Evolutionary conservation across 2,113 vertebrate genomes (phyloP).

Genomic region (Ameiurus melas): DNA sequence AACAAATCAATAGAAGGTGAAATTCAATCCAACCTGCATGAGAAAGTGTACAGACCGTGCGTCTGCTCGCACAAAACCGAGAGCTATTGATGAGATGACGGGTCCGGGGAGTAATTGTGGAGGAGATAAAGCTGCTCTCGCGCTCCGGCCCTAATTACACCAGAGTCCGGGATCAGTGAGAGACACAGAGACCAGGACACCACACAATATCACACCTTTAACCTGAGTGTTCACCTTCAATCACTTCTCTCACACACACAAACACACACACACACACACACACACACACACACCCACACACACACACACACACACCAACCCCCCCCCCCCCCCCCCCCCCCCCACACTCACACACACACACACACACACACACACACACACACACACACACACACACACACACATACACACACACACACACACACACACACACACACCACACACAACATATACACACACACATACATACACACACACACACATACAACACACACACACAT

Average conservation of each 20-base stretch:
- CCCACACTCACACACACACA: slow-evolving; percentile 40
- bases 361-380: not conserved
- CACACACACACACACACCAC: no score
- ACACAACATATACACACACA: no score
- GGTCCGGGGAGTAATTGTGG: slow-evolving; percentile 21
- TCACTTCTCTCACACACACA: slow-evolving; percentile 54
- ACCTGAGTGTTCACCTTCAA: not conserved
- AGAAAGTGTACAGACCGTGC: slow-evolving; percentile 41
- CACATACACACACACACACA: no score
- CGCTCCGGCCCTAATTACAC: slow-evolving; percentile 24
- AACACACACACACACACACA: not conserved
- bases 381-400: not conserved
- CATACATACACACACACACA: no score
- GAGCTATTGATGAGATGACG: slow-evolving; percentile 35
- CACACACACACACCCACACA: slow-evolving; percentile 4
- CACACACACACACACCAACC: slow-evolving; percentile 38
- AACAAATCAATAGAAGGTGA: slow-evolving; percentile 50
- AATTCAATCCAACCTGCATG: slow-evolving; percentile 14
- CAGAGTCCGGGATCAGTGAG: slow-evolving; percentile 22
- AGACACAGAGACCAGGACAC: slow-evolving; percentile 12
- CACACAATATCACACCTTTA: slow-evolving; percentile 56
- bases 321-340: no score
- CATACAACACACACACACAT: no score
- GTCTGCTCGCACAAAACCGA: slow-evolving; percentile 31
- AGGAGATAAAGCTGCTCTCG: slow-evolving; percentile 38